phyloP scores from a whole-genome alignment of 92 coral and sea anemone species.

The Scolanthus callimorphus region DNA sequence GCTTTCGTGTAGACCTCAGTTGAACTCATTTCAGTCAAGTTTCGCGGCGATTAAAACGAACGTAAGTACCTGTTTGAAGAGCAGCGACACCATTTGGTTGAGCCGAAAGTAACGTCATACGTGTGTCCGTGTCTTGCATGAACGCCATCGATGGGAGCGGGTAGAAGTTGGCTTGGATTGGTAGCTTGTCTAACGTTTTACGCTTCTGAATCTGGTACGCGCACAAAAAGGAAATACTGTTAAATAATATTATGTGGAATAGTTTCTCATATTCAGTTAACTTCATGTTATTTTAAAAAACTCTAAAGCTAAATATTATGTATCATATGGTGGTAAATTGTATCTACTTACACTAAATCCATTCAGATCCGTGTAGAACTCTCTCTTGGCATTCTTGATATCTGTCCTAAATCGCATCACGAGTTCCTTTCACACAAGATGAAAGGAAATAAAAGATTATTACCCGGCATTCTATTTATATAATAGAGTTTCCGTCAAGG shows the following conservation, averaged over 20 bases:
- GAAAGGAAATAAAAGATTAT: conserved; percentile 10
- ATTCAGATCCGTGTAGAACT: conserved; percentile 88
- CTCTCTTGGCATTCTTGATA: conserved; percentile 58
- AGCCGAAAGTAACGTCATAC: conserved; percentile 75
- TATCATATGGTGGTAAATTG: not conserved
- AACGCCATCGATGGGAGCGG: conserved; percentile 96
- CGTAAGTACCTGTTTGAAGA: conserved; percentile 75
- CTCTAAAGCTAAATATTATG: conserved; percentile 2
- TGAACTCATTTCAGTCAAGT: no score
- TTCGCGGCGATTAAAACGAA: no score
- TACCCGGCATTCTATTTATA: no score
- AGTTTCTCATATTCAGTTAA: not conserved
- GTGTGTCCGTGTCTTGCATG: conserved; percentile 64
- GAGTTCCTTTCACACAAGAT: conserved; percentile 68
- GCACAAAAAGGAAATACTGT: not conserved
- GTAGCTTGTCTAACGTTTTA: conserved; percentile 80
- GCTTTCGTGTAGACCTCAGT: no score
- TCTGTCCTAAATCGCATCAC: conserved; percentile 80
- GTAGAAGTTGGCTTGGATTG: conserved; percentile 94
- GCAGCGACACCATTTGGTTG: conserved; percentile 94
- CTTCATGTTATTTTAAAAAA: no score
- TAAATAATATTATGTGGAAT: no score
- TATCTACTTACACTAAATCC: conserved; percentile 85
- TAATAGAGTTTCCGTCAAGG: no score
- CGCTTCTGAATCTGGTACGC: conserved; percentile 96